Base-by-base conservation (phyloP, 2,113 vertebrate species). In the Neoarius graeffei region DNA sequence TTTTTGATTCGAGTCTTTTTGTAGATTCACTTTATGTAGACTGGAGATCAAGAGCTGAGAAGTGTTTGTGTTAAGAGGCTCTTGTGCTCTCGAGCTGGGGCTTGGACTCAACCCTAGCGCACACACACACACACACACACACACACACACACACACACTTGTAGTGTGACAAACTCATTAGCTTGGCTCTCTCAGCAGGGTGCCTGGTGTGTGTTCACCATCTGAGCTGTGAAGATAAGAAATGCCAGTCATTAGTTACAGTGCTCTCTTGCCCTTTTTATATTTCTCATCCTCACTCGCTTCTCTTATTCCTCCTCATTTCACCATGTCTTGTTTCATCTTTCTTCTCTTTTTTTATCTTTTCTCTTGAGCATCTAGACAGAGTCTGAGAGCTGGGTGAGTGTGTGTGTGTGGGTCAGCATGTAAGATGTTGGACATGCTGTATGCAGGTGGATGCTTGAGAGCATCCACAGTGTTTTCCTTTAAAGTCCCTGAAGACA, bases 171-270 rank as follows among this genome's bases (percentile, higher is more conserved):
- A 76, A 57, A 76, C 50, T 88, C 57, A 83, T 84, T 89, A 81
- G 81, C 76, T 66, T 62, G 57, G 73, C 27, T 87, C 67, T 89
- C 85, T 71, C 59, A 85, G 80, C 77, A 76, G 81, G 89, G 11
- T 30, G 57, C 27, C 60, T 48, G 10, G 69, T 79, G 84, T 76
- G 57, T 62, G 79, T 81, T 59, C 35, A 71, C 89, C 79, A 85
- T 83, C 80, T 90, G 80, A 90, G 85, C 84, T 83, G 89, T 90
- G 80, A 77, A 88, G 86, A 90, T 90, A 88, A 83, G 81, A 83
- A 71, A 59, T 11, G 5, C 23, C 57, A 73, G 5, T 56, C 77
- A 52, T 86, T 52, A 76, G 17, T 80, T 52, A 8, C 48, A 25
- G 15, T 64, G 73, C 71, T 74, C 71, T 42, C 15, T 27, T 57